Evolutionary conservation across 92 coral and sea anemone species (phyloP), one percentile per base, ranked within the genome.

Genomic region (Blastomussa wellsi): DNA sequence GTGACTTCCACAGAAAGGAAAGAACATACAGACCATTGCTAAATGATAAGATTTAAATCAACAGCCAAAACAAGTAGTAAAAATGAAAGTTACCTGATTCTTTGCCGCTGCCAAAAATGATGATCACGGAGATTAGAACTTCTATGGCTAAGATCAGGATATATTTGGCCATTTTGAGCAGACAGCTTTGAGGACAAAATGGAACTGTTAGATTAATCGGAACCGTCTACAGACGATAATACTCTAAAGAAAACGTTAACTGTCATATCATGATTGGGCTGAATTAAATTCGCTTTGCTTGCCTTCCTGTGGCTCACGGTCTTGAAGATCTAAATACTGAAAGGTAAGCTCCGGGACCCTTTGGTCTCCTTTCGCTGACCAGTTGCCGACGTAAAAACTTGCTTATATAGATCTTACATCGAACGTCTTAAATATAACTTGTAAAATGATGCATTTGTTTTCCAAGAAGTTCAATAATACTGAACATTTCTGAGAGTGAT

Each of bases 61-160:
- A 9, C 15, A 38, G 53, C 24, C n/a, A n/a, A 44, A 24, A 44
- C 28, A 7, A 48, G 20, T 14, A 49, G 17, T 49, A 35, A 76
- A 33, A 9, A 9, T 0, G 1, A 38, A 10, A 39, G 22, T 57
- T 22, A 77, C 80, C 80, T 77, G 80, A 77, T 53, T 52, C 15
- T 19, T 77, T 35, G 4, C 29, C 66, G 22, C 62, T 77, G 80
- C 68, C 80, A 77, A 53, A 53, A 53, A 77, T 32, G 69, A 53
- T 51, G 33, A 52, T 20, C 32, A 53, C 22, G 14, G 68, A 52
- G 20, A 48, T 35, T 16, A 53, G 33, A 12, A 77, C 48, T 20
- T 77, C 68, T 8, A 28, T n/a, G 28, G 13, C 33, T 9, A 53
- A 32, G 48, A 77, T 77, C 67, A 55, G 14, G 19, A 77, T 35